Evolutionary conservation across 2,797 vertebrate species (phyloP).

Genomic region (Psittacula derbiana): DNA sequence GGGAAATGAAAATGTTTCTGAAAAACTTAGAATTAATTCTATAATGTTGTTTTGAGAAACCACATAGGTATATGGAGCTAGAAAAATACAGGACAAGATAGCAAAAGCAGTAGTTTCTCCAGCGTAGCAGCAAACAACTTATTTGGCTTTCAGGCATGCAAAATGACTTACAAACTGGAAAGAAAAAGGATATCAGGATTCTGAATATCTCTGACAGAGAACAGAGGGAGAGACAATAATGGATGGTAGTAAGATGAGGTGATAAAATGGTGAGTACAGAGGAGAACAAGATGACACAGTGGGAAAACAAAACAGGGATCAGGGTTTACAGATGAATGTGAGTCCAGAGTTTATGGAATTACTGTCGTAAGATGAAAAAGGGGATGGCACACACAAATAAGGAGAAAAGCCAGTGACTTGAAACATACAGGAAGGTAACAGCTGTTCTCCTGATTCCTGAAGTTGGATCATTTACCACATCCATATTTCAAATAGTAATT

Average conservation of each 20-base stretch:
- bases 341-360: constrained; percentile 30
- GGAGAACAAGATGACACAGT: not conserved
- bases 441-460: constrained; percentile 56
- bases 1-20: not conserved
- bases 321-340: not conserved
- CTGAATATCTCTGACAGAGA: not conserved
- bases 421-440: constrained; percentile 43
- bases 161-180: not conserved
- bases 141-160: not conserved
- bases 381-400: not conserved
- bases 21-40: not conserved
- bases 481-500: constrained; percentile 61
- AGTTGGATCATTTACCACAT: constrained; percentile 57
- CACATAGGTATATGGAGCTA: accelerated
- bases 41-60: not conserved
- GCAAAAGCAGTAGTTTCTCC: not conserved
- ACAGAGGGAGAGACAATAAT: not conserved
- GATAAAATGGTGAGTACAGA: not conserved
- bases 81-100: not conserved
- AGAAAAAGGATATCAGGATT: not conserved
- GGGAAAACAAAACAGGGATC: constrained; percentile 13
- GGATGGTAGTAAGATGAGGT: not conserved
- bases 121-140: not conserved
- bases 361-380: constrained; percentile 14
- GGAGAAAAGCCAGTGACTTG: constrained; percentile 25